Base-by-base conservation (phyloP, 2,797 vertebrate genomes). In the Poecilia picta region DNA sequence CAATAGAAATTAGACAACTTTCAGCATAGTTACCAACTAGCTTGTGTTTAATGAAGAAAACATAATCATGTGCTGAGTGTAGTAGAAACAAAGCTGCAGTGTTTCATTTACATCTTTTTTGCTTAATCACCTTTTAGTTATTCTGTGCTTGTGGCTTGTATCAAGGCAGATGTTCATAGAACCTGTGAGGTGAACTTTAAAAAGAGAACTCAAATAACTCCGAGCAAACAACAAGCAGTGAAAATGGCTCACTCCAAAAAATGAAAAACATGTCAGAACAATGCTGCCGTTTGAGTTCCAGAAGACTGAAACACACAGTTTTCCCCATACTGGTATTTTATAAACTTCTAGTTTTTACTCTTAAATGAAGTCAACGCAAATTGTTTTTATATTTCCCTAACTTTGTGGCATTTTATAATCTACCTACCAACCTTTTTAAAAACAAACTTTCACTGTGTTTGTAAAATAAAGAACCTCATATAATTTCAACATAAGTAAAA, bases 211-310 rank as follows among this genome's bases (percentile, higher is more conserved):
- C 4, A 41, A 31, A n/a, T 8, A 74, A 41, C 49, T 33, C 13
- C 0, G 12, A 31, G 23, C 20, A 20, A 41, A 23, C 31, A 23
- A 53, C 0, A 25, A 41, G 49, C 41, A 46, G 74, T 75, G 55
- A 62, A 46, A 62, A 46, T 43, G 31, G 43, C 13, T 25, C 16
- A 23, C 15, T 59, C 4, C 53, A 55, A 59, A 74, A n/a, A 74
- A 28, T 75, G 74, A 31, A 62, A 57, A 57, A 75, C n/a, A 43
- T 62, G 55, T 75, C 28, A 31, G 55, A 59, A 46, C 55, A 59
- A 20, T 20, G 41, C n/a, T 62, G n/a, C 45, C 8, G 8, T 43
- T 59, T 41, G 12, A 74, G 51, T 51, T 59, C 53, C 11, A 39
- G 39, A 59, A 16, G 73, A 41, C 39, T 43, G 25, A 59, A 43